These are phyloP conservation scores for Taxidea taxus DNA, from an alignment of 2,113 vertebrate genomes.

Conservation along the genomic window DNA sequence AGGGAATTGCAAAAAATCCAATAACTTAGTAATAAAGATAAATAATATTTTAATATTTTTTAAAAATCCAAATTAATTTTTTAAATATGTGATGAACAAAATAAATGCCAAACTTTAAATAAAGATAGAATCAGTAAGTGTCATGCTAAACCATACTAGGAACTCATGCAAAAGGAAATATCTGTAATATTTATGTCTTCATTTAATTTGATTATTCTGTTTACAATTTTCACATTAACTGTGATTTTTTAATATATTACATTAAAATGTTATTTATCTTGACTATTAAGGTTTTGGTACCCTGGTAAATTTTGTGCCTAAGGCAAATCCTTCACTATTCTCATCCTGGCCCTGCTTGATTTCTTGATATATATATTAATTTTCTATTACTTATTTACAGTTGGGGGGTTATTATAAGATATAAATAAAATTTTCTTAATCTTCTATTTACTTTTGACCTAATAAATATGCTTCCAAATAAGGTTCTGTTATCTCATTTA, in stretches of 20 bases:
- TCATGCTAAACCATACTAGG: background rate
- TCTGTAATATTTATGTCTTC: background rate
- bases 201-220: background rate
- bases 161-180: background rate
- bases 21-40: background rate
- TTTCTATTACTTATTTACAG: background rate
- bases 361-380: background rate
- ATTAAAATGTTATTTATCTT: background rate
- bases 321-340: background rate
- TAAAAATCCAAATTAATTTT: background rate
- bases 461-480: background rate
- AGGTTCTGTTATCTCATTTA: background rate
- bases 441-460: background rate
- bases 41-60: background rate
- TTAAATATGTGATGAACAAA: background rate
- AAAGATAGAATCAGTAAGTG: background rate
- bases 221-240: background rate
- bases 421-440: background rate
- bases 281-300: background rate
- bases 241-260: background rate
- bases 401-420: background rate
- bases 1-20: background rate
- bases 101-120: background rate
- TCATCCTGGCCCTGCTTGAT: background rate
- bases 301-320: background rate